phyloP scores from a whole-genome alignment of 2,113 vertebrate species.

The Euleptes europaea region DNA sequence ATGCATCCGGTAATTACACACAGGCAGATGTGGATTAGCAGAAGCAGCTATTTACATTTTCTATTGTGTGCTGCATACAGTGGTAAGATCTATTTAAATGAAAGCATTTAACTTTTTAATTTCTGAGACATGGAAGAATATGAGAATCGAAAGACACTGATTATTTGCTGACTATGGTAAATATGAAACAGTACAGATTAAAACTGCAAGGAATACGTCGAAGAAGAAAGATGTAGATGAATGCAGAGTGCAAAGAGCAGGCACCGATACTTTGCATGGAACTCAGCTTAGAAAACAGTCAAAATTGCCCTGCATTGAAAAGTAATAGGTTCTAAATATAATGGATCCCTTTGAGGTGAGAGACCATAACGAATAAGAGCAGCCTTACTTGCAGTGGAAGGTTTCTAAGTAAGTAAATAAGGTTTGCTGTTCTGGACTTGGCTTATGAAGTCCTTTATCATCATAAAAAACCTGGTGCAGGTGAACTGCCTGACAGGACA shows the following conservation, averaged over 20 bases:
- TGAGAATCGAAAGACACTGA: slow-evolving; percentile 68
- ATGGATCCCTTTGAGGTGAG: slow-evolving; percentile 22
- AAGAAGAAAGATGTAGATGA: slow-evolving; percentile 40
- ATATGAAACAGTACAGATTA: slow-evolving; percentile 59
- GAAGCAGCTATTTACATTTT: slow-evolving; percentile 67
- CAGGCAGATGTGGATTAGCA: slow-evolving; percentile 71
- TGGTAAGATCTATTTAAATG: slow-evolving; percentile 70
- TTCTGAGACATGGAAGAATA: slow-evolving; percentile 35
- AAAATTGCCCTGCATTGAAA: slow-evolving; percentile 41
- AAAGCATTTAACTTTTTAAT: slow-evolving; percentile 61
- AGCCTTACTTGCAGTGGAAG: slow-evolving; percentile 24
- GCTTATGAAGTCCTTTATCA: slow-evolving; percentile 28
- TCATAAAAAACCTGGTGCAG: slow-evolving; percentile 44
- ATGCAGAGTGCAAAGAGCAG: slow-evolving; percentile 39
- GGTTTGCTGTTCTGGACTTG: slow-evolving; percentile 16
- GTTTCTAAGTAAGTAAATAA: slow-evolving; percentile 37
- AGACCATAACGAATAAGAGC: slow-evolving; percentile 30
- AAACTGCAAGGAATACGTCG: slow-evolving; percentile 56
- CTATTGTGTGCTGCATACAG: slow-evolving; percentile 66
- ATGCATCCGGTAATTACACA: slow-evolving; percentile 65
- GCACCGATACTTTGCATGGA: slow-evolving; percentile 23
- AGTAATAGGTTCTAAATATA: slow-evolving; percentile 43
- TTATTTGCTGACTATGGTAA: slow-evolving; percentile 73
- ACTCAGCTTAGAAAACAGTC: slow-evolving; percentile 27
- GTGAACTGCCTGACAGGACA: slow-evolving; percentile 15